These are phyloP conservation scores for Trilocha varians DNA, from an alignment of 2,888 invertebrate genomes.

Conservation along the genomic window DNA sequence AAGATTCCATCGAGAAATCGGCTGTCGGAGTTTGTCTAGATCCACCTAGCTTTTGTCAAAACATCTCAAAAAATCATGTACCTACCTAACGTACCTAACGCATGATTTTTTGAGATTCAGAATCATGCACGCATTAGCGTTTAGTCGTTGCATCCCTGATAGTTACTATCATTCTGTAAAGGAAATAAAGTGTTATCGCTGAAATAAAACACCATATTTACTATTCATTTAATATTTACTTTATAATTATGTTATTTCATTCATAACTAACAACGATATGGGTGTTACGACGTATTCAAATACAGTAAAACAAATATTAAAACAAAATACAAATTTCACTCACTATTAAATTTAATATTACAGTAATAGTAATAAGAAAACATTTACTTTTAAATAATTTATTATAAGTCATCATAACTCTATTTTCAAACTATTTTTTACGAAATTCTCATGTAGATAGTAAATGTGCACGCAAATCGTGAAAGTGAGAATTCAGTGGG, in stretches of 20 bases:
- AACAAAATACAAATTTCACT: conserved; percentile 72
- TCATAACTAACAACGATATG: conserved; percentile 75
- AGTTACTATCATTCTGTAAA: background rate
- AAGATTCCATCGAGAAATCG: no score
- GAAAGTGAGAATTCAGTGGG: conserved; percentile 69
- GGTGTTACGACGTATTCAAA: conserved; percentile 72
- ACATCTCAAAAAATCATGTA: no score
- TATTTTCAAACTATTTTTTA: conserved; percentile 56
- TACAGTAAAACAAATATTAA: conserved; percentile 71
- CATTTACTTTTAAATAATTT: conserved; percentile 67
- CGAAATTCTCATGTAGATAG: conserved; percentile 56
- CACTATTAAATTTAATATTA: conserved; percentile 72
- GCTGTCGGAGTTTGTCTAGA: no score
- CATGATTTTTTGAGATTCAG: no score
- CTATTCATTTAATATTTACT: conserved; percentile 74
- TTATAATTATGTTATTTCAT: conserved; percentile 74
- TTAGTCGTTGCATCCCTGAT: no score
- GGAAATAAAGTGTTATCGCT: conserved; percentile 4
- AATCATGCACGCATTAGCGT: no score
- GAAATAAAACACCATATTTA: conserved; percentile 62
- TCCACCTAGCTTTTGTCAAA: no score
- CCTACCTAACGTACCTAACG: no score
- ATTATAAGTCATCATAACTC: conserved; percentile 59
- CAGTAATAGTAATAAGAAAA: conserved; percentile 69
- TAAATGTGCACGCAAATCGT: conserved; percentile 66